phyloP scores from a whole-genome alignment of 53 echinoderm and acorn worm species.

The Temnopleurus reevesii region DNA sequence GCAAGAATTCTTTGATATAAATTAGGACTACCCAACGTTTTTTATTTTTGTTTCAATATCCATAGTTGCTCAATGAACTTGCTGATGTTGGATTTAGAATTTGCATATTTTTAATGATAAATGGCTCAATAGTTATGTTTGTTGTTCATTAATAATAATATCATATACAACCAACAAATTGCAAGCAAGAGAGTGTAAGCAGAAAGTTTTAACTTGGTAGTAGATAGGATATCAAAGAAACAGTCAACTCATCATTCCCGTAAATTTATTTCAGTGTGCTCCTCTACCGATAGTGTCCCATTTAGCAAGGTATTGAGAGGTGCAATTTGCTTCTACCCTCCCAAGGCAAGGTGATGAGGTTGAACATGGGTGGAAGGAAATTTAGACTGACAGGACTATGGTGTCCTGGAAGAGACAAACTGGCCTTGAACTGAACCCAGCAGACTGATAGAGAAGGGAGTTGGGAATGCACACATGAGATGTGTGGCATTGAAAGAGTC shows the following conservation, averaged over 20 bases:
- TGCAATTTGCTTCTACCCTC: background rate
- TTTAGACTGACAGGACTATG: constrained; percentile 2
- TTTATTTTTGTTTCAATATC: too few species aligned
- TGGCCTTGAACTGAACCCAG: background rate
- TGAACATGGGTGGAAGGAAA: background rate
- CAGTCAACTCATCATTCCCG: background rate
- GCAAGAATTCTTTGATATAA: too few species aligned
- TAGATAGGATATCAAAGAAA: too few species aligned
- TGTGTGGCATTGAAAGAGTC: background rate
- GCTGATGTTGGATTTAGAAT: too few species aligned
- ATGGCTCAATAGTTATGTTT: too few species aligned
- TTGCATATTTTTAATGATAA: too few species aligned
- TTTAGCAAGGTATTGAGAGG: constrained; percentile 1
- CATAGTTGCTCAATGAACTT: too few species aligned
- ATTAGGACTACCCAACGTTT: too few species aligned
- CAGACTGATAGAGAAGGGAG: background rate
- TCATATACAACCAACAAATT: too few species aligned
- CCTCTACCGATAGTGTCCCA: background rate
- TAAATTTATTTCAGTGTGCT: background rate
- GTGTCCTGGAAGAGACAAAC: background rate
- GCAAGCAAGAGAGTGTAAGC: too few species aligned
- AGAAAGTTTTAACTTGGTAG: too few species aligned
- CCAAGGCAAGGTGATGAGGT: background rate
- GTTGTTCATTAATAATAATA: too few species aligned
- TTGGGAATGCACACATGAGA: background rate